Conservation (phyloP, 2,113 vertebrate genomes). For the Sinocyclocheilus anophthalmus region DNA sequence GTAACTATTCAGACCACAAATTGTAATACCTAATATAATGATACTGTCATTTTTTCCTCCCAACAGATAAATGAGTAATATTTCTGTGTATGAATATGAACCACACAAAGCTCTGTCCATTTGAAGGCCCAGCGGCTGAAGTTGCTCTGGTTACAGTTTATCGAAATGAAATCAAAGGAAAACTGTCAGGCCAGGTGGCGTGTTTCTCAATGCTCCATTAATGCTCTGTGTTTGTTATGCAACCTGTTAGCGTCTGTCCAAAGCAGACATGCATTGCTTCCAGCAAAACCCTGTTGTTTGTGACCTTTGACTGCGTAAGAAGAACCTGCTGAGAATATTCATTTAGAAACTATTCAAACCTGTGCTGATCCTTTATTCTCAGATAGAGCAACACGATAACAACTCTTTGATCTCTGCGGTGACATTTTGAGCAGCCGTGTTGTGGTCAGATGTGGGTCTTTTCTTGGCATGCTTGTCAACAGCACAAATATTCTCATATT, state of each 20-base stretch:
- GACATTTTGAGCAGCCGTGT: not conserved
- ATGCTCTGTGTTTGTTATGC: not conserved
- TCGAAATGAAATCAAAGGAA: not conserved
- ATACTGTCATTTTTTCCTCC: not conserved
- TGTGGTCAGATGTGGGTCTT: not conserved
- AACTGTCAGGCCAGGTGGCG: not conserved
- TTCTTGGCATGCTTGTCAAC: not conserved
- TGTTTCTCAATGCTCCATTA: conserved; percentile 16
- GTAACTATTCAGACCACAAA: not conserved
- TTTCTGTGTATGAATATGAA: not conserved
- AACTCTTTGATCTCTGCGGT: not conserved
- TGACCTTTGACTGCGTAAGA: not conserved
- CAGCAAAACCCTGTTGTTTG: not conserved
- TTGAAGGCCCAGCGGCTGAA: not conserved
- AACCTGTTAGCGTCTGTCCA: conserved; percentile 23
- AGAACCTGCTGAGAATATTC: not conserved
- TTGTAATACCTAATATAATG: not conserved
- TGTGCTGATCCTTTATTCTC: not conserved
- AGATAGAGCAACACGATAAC: not conserved
- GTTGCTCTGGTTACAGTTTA: not conserved
- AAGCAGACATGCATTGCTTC: not conserved
- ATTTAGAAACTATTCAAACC: not conserved
- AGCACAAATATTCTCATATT: not conserved
- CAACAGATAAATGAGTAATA: not conserved
- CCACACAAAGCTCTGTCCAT: not conserved